Evolutionary conservation across 2,888 invertebrate species (phyloP), one percentile per base, ranked within the genome.

Genomic region (Polydrusus tereticollis): DNA sequence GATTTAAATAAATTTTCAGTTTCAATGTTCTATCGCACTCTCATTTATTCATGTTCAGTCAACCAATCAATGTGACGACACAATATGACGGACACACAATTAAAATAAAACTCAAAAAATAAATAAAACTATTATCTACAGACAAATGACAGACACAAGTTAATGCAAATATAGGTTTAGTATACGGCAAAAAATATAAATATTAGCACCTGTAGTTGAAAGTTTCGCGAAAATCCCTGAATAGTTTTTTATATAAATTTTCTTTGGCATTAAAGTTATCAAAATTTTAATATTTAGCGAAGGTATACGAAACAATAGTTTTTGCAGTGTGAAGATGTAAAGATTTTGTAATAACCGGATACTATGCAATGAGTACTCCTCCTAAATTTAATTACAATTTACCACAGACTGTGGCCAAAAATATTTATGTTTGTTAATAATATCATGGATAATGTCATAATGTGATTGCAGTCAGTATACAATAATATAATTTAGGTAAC

Each of bases 121-220:
- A 74, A 76, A 77, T 79, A 78, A 80, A 80, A 79, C 76, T 80
- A 62, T 83, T 83, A 84, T 83, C 86, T 85, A 85, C 85, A 83
- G 84, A 85, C 85, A 85, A 70, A 85, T 85, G 86, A 86, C 85
- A 86, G 86, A 86, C 86, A 86, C 86, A 86, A 86, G 86, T 85
- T 84, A 84, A 82, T 83, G 83, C 76, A 76, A 76, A 70, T 73
- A 73, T 73, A 75, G 69, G 67, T 72, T 80, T 80, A 79, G 78
- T 81, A 81, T 83, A 82, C 81, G 81, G 80, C 81, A 79, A 80
- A 82, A 69, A 69, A 36, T 7, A 16, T 47, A 63, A 62, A 68
- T 68, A 78, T 78, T 26, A 79, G 81, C 78, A 75, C 45, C 8
- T 59, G 18, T 21, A 50, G 14, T n/a, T 21, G 8, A 10, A 7